Percentiles rank a stretch among this genome's conserved stretches.
phyloP scores from a whole-genome alignment of 1,140 invertebrate species.

The Brachionus rotundiformis region DNA sequence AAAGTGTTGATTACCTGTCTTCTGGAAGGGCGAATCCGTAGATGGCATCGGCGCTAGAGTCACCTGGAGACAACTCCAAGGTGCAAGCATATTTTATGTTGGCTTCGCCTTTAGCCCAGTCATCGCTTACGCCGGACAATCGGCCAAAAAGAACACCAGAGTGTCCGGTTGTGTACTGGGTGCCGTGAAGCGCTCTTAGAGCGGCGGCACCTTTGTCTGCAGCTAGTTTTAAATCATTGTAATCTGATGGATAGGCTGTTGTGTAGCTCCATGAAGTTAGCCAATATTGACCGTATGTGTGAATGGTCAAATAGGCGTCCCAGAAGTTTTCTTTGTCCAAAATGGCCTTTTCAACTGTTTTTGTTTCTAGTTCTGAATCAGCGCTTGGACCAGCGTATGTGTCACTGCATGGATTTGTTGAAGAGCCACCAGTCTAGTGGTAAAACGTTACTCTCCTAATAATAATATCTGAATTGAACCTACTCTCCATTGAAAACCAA shows the following conservation, averaged over 20 bases:
- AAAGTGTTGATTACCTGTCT: neutral
- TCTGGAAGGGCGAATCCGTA: conserved; percentile 42
- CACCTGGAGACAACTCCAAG: conserved; percentile 58
- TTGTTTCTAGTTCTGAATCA: conserved; percentile 49
- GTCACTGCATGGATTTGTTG: conserved; percentile 50
- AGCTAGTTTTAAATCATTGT: conserved; percentile 12
- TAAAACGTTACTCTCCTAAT: neutral
- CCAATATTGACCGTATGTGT: conserved; percentile 45
- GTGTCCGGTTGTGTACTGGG: conserved; percentile 33
- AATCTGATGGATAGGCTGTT: conserved; percentile 13
- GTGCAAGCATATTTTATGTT: conserved; percentile 65
- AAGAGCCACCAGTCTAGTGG: conserved; percentile 17
- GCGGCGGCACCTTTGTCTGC: conserved; percentile 28
- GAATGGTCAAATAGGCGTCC: conserved; percentile 52
- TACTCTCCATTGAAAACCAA: conserved; percentile 52
- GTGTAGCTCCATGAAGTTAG: conserved; percentile 50
- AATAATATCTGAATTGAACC: neutral
- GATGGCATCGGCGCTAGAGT: neutral
- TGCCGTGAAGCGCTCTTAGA: neutral
- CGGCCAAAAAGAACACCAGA: conserved; percentile 35
- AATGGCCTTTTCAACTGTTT: conserved; percentile 40
- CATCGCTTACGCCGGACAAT: conserved; percentile 56
- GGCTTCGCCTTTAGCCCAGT: conserved; percentile 59
- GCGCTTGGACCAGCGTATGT: conserved; percentile 36
- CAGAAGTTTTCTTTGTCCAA: neutral